phyloP scores from a whole-genome alignment of 2,113 vertebrate genomes.

The Tragulus kanchil region DNA sequence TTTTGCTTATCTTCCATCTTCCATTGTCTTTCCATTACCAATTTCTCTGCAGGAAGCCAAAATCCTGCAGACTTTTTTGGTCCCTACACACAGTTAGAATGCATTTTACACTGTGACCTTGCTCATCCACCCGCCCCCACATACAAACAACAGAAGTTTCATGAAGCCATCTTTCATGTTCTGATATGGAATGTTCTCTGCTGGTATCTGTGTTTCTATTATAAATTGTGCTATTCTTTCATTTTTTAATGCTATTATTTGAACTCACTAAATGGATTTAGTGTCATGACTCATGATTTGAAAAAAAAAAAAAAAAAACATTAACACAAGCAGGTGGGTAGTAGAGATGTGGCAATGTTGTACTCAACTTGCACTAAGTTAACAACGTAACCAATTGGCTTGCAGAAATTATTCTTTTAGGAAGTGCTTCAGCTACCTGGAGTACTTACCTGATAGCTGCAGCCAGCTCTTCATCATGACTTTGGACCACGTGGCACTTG shows the following conservation, averaged over 20 bases:
- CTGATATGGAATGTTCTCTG: not conserved
- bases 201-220: conserved; percentile 66
- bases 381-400: not conserved
- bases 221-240: conserved; percentile 38
- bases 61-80: not conserved
- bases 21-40: not conserved
- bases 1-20: not conserved
- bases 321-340: not conserved
- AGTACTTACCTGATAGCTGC: not conserved
- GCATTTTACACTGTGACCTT: not conserved
- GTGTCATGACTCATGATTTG: conserved; percentile 49
- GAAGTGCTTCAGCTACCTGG: not conserved
- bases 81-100: not conserved
- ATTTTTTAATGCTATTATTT: conserved; percentile 46
- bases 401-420: not conserved
- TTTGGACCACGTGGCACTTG: not conserved
- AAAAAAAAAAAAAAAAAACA: not conserved
- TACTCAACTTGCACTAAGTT: conserved; percentile 17
- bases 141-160: not conserved
- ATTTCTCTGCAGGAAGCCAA: not conserved
- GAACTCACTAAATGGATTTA: conserved; percentile 63
- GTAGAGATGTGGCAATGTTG: not conserved
- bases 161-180: not conserved
- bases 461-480: not conserved
- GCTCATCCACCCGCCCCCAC: not conserved